Evolutionary conservation across 2,113 vertebrate species (phyloP), one percentile per base, ranked within the genome.

Genomic region (Semicossyphus pulcher): DNA sequence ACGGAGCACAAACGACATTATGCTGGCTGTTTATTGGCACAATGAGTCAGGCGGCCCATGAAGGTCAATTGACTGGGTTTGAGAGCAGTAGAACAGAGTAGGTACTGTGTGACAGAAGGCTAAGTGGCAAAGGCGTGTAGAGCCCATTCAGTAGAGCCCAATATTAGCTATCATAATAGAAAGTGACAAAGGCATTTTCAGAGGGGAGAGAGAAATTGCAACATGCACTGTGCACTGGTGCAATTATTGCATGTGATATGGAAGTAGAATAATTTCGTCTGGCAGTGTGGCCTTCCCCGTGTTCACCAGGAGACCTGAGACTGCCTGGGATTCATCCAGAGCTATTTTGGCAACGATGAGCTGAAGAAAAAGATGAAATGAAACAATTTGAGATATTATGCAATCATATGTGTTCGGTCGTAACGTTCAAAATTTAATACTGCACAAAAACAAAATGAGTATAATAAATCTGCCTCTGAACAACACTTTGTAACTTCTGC

Each of bases 1-100:
- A 70, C 31, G 34, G 36, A 62, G 75, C 61, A 60, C 76, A 83
- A 81, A 87, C 63, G 78, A 80, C 78, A 76, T 86, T 88, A 72
- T 78, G 72, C 74, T 52, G 39, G 73, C 42, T 89, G 81, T 81
- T 89, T 89, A 87, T 85, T 86, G 84, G 72, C 44, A 25, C 68
- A 83, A 66, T 84, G 76, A 89, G 72, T 89, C 89, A 85, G 81
- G 61, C 53, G n/a, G 65, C 73, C 79, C 79, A 81, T 89, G 88
- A 91, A 91, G 90, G 91, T 91, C 88, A 90, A 86, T 86, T 85
- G 83, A 83, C 52, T 81, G 76, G 73, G 81, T 84, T 79, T 56
- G 75, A 82, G 82, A 88, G 70, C 79, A 66, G 76, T 72, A 84
- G 72, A 80, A 74, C 52, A 74, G 49, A 84, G 80, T 82, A 73